Base-by-base conservation (phyloP, 2,113 vertebrate species). In the Scatophagus argus region DNA sequence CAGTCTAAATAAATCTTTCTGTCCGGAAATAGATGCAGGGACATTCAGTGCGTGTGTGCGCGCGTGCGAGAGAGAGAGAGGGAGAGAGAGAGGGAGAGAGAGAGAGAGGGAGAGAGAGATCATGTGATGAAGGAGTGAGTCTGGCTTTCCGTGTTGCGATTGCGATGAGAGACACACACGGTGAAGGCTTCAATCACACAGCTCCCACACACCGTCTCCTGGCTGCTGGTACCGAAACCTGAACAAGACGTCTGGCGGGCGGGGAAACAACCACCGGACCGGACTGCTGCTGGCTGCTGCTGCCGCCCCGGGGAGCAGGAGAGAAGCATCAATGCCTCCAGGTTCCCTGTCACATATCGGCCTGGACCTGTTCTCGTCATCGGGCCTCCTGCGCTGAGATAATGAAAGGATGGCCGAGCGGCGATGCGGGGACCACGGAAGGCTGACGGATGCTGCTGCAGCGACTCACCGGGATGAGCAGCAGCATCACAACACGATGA, bases 321-420 rank as follows among this genome's bases (percentile, higher is more conserved):
- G 7, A 21, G 27, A 36, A 63, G 79, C 77, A 65, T 85, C 83
- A 12, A 91, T 91, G 89, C 58, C 82, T 70, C 79, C 77, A 21
- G 63, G 56, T 64, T n/a, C 36, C 34, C 58, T 51, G 54, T 51
- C 52, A 12, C 52, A n/a, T 2, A 29, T 29, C 46, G 76, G 67
- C 82, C 69, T 63, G 72, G 79, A 79, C 70, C 67, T 69, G 29
- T 61, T 78, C 58, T 79, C 60, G 16, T 49, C 61, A 27, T 78
- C 87, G 68, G 77, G 78, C 76, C 87, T 83, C 81, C 77, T 75
- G 64, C 74, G 74, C 73, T 85, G 89, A 90, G 81, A 92, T 49
- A 90, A 94, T 94, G 93, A 93, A 74, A 94, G 92, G 85, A 94
- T 95, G 94, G 92, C 92, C 10, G 90, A 93, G 74, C 87, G 36